These are phyloP conservation scores for Microtus richardsoni DNA, from an alignment of 2,113 vertebrate genomes.

Conservation along the genomic window DNA sequence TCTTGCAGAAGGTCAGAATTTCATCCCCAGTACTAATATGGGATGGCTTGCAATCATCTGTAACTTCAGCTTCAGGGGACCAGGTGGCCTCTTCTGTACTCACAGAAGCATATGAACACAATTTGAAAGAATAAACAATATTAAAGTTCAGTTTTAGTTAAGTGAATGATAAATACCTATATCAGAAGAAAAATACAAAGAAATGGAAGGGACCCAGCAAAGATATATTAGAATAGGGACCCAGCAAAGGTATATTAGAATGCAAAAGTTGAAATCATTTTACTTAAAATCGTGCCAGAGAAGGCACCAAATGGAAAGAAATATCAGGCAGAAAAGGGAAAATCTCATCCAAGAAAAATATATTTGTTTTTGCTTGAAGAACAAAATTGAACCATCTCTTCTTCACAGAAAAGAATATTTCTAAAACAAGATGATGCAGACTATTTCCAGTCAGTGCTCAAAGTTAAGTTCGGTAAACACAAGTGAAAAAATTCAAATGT, in stretches of 20 bases:
- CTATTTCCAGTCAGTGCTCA: constrained; percentile 33
- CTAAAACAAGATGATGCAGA: constrained; percentile 39
- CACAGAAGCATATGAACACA: too few species aligned
- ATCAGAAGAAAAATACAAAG: constrained; percentile 22
- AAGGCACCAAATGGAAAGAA: neutral
- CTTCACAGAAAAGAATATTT: neutral
- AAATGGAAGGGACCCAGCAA: neutral
- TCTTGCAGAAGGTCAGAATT: neutral
- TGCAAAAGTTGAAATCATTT: neutral
- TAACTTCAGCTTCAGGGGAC: neutral
- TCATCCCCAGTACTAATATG: neutral
- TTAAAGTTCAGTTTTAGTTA: constrained; percentile 16
- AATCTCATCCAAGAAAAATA: neutral
- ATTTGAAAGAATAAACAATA: neutral
- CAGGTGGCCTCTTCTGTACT: neutral
- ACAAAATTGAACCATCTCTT: constrained; percentile 1
- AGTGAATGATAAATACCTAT: neutral
- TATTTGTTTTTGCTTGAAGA: neutral
- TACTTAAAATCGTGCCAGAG: neutral
- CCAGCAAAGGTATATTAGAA: neutral
- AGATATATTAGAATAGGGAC: neutral
- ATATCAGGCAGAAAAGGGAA: neutral
- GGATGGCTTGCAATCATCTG: neutral
- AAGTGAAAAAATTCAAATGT: constrained; percentile 25
- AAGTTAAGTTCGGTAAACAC: constrained; percentile 53